Evolutionary conservation across 2,797 vertebrate genomes (phyloP).

Genomic region (Mus spretus): DNA sequence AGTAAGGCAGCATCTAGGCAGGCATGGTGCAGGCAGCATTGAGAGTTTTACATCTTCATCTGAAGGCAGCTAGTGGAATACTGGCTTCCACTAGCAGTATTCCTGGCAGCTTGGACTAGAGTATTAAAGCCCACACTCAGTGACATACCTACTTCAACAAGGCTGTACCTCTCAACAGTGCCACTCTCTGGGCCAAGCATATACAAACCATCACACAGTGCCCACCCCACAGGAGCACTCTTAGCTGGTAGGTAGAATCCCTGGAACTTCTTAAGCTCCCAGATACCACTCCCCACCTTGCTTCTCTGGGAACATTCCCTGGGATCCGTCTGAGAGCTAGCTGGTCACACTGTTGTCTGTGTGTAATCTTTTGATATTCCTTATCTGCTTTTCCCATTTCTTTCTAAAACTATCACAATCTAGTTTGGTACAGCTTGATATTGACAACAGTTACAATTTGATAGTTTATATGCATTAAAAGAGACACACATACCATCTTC

Average conservation of each 20-base stretch:
- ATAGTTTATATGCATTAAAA: not conserved
- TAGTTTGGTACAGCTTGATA: constrained; percentile 10
- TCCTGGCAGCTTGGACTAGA: no score
- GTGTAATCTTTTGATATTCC: not conserved
- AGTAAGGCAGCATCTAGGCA: not conserved
- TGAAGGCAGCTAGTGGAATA: not conserved
- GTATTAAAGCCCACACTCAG: not conserved
- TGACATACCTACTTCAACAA: not conserved
- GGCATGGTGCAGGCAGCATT: not conserved
- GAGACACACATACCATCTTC: not conserved
- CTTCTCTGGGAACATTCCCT: no score
- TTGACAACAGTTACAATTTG: constrained; percentile 7
- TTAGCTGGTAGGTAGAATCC: not conserved
- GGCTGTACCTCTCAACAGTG: no score
- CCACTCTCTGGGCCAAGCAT: not conserved
- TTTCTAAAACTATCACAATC: not conserved
- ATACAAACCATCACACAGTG: not conserved
- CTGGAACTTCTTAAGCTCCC: not conserved
- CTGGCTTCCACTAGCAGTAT: not conserved
- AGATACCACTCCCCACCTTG: no score
- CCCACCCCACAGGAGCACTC: not conserved
- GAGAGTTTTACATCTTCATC: not conserved
- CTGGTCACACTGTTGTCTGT: not conserved
- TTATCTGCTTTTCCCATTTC: not conserved
- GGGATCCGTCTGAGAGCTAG: not conserved